Base-by-base conservation (phyloP, 2,888 invertebrate genomes). In the Philopedon plagiatum region DNA sequence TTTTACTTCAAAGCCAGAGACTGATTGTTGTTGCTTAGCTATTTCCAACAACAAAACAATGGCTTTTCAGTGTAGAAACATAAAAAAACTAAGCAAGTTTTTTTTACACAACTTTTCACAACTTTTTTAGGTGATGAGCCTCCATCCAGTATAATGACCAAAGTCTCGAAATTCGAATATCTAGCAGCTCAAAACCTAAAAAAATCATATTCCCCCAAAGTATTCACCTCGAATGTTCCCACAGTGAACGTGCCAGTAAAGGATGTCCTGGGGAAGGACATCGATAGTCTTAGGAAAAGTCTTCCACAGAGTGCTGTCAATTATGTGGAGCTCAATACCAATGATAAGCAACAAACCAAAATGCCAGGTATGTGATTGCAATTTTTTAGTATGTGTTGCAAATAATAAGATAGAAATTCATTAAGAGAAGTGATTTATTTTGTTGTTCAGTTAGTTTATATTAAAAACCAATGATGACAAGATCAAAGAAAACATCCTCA, bases 191-290 rank as follows among this genome's bases (percentile, higher is more conserved):
- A 88, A 72, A 90, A 89, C 71, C 88, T 90, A 75, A 90, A 89
- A 81, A 88, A 86, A 75, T 83, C 86, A 41, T 87, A 87, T 57
- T 90, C 92, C 0, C 94, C 94, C 0, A 95, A 95, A 86, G 94
- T 95, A 0, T 95, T 95, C 78, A 91, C 92, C 19, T 89, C 93
- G 0, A 94, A 93, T 80, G 90, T 92, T 5, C 84, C 93, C 7
- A 94, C 94, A 0, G 92, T 93, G 0, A 94, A 92, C 77, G 93
- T 93, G 3, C 94, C 94, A 0, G 94, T 94, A 0, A 93, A 92
- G 84, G 94, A 94, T 77, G 94, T 94, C 0, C 84, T 94, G 32
- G 93, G 93, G 0, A 71, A 75, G 44, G 75, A 75, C 80, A 86
- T 90, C 18, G 86, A 87, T 32, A 91, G 89, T 76, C 91, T 90